phyloP scores from a whole-genome alignment of 23 tunicate species.

The Ciona savignyi region DNA sequence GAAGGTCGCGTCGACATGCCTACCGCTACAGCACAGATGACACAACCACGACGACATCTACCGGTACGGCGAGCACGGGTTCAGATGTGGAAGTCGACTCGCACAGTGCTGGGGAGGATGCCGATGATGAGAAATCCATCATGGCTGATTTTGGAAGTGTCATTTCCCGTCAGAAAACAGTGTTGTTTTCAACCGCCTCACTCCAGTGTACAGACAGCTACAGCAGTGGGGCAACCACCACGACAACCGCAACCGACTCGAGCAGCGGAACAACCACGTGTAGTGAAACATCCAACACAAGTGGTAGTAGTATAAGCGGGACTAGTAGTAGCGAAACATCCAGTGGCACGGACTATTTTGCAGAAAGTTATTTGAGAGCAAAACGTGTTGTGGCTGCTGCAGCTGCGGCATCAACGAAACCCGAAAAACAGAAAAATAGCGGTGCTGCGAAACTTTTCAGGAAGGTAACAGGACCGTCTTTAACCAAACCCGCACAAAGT shows the following conservation, averaged over 20 bases:
- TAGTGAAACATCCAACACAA: slow-evolving; percentile 71
- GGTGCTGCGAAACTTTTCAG: slow-evolving; percentile 46
- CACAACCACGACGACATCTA: slow-evolving; percentile 46
- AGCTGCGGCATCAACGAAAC: slow-evolving; percentile 20
- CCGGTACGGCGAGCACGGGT: slow-evolving; percentile 24
- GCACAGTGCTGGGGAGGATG: slow-evolving; percentile 63
- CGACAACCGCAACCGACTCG: slow-evolving; percentile 70
- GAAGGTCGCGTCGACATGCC: neutral
- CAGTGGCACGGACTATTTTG: slow-evolving; percentile 53
- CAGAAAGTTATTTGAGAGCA: slow-evolving; percentile 1
- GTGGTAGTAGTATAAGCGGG: slow-evolving; percentile 69
- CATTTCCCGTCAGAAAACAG: slow-evolving; percentile 46
- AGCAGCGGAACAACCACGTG: slow-evolving; percentile 82
- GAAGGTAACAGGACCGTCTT: slow-evolving; percentile 20
- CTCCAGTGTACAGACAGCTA: slow-evolving; percentile 10
- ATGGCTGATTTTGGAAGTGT: slow-evolving; percentile 49
- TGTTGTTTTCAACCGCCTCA: slow-evolving; percentile 9
- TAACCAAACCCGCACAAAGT: slow-evolving; percentile 53
- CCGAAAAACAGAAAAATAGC: slow-evolving; percentile 15
- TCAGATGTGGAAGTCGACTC: slow-evolving; percentile 31
- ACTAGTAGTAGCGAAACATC: slow-evolving; percentile 81
- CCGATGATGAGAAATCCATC: slow-evolving; percentile 93
- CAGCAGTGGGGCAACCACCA: slow-evolving; percentile 18
- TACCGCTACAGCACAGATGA: slow-evolving; percentile 46
- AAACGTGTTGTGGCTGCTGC: slow-evolving; percentile 14